Percentiles rank a stretch among this genome's conserved stretches.
phyloP scores from a whole-genome alignment of 2,113 vertebrate species.

The Engraulis encrasicolus region DNA sequence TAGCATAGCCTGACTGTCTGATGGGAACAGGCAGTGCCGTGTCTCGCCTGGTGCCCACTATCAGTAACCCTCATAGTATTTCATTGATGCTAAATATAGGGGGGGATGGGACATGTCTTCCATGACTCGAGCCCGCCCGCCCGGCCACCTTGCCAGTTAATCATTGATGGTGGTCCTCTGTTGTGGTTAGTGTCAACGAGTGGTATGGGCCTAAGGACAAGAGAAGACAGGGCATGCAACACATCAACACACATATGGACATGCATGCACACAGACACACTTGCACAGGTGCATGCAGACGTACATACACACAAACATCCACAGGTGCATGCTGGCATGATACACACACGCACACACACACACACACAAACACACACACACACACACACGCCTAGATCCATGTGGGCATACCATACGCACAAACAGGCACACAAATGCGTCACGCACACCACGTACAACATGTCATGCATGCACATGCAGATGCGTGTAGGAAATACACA shows the following conservation, averaged over 20 bases:
- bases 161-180: conserved; percentile 27
- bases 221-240: not conserved
- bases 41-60: not conserved
- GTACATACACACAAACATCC: not conserved
- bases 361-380: not conserved
- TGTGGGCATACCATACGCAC: too few species aligned
- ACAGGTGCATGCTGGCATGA: not conserved
- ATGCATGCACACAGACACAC: not conserved
- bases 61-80: conserved; percentile 40
- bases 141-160: conserved; percentile 14
- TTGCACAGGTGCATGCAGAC: not conserved
- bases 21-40: conserved; percentile 4
- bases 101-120: not conserved
- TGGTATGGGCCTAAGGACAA: not conserved
- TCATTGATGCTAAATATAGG: conserved; percentile 39
- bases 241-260: not conserved
- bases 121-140: not conserved
- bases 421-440: too few species aligned
- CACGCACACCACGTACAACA: too few species aligned
- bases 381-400: not conserved
- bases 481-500: too few species aligned
- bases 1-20: not conserved
- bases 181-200: conserved; percentile 6
- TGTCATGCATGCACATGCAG: too few species aligned
- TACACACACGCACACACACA: not conserved